Conservation (phyloP, 92 coral and sea anemone genomes). For the Zoanthus solanderi region DNA sequence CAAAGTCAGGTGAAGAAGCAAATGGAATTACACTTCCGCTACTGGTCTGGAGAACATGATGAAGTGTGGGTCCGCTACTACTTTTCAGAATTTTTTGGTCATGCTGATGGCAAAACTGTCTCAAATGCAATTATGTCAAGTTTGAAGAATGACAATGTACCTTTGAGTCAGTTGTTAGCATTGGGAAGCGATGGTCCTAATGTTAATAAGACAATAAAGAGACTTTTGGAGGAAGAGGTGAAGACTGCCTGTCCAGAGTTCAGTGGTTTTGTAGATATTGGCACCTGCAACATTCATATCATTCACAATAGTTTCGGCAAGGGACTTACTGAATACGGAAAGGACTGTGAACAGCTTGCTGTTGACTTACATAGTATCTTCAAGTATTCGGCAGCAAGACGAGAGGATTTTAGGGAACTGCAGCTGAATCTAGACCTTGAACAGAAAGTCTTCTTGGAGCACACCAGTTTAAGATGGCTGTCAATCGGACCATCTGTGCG, state of each 20-base stretch:
- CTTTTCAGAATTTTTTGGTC: background rate
- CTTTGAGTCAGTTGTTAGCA: background rate
- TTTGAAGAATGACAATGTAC: background rate
- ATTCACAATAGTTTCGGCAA: background rate
- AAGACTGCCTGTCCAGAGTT: constrained; percentile 3
- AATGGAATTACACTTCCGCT: constrained; percentile 45
- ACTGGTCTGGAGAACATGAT: constrained; percentile 19
- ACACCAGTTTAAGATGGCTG: background rate
- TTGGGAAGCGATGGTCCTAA: background rate
- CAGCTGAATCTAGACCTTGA: background rate
- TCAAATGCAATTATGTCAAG: constrained; percentile 1
- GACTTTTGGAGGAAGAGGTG: background rate
- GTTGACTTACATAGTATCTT: background rate
- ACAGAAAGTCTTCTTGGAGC: background rate
- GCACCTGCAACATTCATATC: background rate
- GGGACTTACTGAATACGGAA: background rate
- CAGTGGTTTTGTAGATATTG: background rate
- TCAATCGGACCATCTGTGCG: background rate
- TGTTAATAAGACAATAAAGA: background rate
- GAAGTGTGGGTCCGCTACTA: background rate
- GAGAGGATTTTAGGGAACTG: no score
- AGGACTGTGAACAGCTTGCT: background rate
- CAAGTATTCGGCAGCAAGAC: background rate
- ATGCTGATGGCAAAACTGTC: background rate
- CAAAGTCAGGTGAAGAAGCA: constrained; percentile 45